These are phyloP conservation scores for Aspidoscelis tigris DNA, from an alignment of 2,113 vertebrate species.

Conservation along the genomic window DNA sequence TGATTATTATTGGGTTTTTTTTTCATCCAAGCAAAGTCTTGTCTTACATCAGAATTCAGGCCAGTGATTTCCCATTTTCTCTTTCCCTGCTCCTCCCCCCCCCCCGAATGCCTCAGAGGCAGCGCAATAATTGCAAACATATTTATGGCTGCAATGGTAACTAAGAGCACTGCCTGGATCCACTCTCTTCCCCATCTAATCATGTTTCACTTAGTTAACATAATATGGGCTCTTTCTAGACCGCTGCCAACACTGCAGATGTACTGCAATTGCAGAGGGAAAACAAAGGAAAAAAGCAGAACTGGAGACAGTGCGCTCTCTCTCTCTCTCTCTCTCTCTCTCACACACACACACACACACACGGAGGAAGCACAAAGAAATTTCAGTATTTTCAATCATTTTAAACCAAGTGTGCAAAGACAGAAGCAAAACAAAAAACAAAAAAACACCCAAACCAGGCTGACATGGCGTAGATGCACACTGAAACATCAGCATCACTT, in stretches of 20 bases:
- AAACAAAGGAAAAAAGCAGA: not conserved
- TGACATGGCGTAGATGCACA: not conserved
- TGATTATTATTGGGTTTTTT: not conserved
- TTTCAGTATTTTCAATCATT: not conserved
- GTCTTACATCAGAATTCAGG: not conserved
- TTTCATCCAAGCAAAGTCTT: not conserved
- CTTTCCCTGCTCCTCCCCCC: slow-evolving; percentile 36
- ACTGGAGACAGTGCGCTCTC: not conserved
- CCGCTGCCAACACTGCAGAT: not conserved
- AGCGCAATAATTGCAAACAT: slow-evolving; percentile 57
- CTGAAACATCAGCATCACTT: not conserved
- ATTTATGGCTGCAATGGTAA: slow-evolving; percentile 38
- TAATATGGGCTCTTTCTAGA: not conserved
- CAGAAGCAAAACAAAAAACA: slow-evolving; percentile 1
- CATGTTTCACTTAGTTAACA: slow-evolving; percentile 16
- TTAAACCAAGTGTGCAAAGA: not conserved
- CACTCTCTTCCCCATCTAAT: slow-evolving; percentile 48
- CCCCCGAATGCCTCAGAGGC: slow-evolving; percentile 32
- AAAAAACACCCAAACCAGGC: not conserved
- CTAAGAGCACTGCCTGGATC: accelerated
- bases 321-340: not conserved
- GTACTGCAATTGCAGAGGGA: not conserved
- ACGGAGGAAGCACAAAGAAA: not conserved
- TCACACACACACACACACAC: too few species aligned
- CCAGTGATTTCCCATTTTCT: slow-evolving; percentile 27